phyloP scores from a whole-genome alignment of 2,888 invertebrate species.

The Zele albiditarsus region DNA sequence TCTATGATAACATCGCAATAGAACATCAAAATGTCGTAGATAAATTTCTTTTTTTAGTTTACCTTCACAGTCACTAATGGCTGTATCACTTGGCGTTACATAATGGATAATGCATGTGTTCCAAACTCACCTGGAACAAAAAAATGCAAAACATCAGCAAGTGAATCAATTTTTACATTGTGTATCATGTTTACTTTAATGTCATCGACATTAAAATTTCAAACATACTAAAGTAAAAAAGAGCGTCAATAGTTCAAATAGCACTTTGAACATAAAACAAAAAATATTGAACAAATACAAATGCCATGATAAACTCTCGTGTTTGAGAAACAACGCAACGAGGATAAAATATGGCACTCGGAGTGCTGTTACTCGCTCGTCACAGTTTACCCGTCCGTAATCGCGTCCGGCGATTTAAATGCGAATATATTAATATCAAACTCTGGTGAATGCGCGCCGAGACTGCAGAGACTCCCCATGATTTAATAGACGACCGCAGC shows the following conservation, averaged over 20 bases:
- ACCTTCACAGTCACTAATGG: too few species aligned
- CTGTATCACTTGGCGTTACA: background rate
- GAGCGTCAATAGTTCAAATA: too few species aligned
- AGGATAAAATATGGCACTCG: background rate
- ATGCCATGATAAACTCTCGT: conserved; percentile 24
- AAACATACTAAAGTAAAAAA: too few species aligned
- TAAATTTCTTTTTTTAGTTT: background rate
- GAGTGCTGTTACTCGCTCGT: conserved; percentile 32
- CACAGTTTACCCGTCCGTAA: conserved; percentile 37
- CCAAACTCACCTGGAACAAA: conserved; percentile 41
- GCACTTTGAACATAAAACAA: too few species aligned
- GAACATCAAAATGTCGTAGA: background rate
- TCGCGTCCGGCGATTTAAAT: conserved; percentile 47
- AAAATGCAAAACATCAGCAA: background rate
- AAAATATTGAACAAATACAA: conserved; percentile 1
- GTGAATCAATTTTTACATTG: too few species aligned
- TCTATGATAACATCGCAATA: background rate
- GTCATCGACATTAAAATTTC: too few species aligned
- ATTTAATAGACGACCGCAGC: conserved; percentile 34
- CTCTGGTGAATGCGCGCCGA: conserved; percentile 16
- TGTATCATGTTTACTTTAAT: too few species aligned
- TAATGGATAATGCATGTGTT: background rate
- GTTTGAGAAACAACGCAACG: background rate
- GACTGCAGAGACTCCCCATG: conserved; percentile 15
- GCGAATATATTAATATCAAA: conserved; percentile 48